phyloP scores from a whole-genome alignment of 23 tunicate genomes.

The Oikopleura vanhoeffeni region DNA sequence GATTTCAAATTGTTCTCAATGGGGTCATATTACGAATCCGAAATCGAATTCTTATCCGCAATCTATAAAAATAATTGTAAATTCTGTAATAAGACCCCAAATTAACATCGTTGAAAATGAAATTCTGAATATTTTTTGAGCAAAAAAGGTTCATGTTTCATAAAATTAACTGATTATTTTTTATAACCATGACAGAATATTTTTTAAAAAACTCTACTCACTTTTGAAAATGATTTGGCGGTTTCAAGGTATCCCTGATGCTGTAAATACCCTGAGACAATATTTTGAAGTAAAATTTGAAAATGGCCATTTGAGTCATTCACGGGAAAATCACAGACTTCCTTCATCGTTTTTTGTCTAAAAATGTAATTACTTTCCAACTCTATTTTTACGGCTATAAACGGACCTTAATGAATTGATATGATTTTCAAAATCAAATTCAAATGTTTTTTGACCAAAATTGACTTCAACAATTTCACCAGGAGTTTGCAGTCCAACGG shows the following conservation, averaged over 20 bases:
- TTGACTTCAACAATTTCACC: slow-evolving; percentile 63
- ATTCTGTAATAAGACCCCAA: too few relatives aligned
- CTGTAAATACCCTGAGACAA: slow-evolving; percentile 48
- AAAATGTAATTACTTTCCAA: slow-evolving; percentile 3
- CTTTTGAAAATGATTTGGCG: slow-evolving; percentile 38
- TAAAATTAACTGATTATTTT: too few relatives aligned
- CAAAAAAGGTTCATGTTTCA: too few relatives aligned
- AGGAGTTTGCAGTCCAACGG: slow-evolving; percentile 94
- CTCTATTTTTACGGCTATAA: slow-evolving; percentile 17
- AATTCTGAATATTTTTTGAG: too few relatives aligned
- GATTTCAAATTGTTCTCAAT: too few relatives aligned
- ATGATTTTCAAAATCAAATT: slow-evolving; percentile 82
- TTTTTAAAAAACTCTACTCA: too few relatives aligned
- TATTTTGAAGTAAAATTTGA: slow-evolving; percentile 25
- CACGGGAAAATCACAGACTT: background rate
- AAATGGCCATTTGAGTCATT: background rate
- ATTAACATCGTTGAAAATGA: too few relatives aligned
- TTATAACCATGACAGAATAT: too few relatives aligned
- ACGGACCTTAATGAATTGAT: slow-evolving; percentile 25
- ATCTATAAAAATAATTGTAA: too few relatives aligned
- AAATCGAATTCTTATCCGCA: too few relatives aligned
- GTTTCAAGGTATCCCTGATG: slow-evolving; percentile 79
- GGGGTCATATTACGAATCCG: too few relatives aligned
- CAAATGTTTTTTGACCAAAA: slow-evolving; percentile 73
- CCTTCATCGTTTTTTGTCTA: background rate